Percentiles rank a stretch among this genome's conserved stretches.
Evolutionary conservation across 2,888 invertebrate genomes (phyloP).

Genomic region (Syritta pipiens): DNA sequence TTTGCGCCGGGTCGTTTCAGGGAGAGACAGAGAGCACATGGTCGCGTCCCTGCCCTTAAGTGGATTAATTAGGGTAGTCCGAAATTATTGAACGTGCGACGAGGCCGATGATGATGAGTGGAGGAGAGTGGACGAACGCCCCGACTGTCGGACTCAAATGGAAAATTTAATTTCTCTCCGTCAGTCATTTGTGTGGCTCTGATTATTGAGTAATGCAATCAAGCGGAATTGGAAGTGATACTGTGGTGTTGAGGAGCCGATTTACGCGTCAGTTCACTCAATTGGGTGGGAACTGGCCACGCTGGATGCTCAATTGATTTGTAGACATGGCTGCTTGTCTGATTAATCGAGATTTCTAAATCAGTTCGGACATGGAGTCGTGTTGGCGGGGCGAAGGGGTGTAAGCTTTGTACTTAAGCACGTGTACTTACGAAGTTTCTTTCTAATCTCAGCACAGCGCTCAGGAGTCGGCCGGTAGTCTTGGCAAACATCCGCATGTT

Average conservation of each 20-base stretch:
- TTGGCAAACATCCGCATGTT: no score
- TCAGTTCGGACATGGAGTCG: no score
- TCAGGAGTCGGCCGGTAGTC: no score
- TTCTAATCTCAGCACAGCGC: no score
- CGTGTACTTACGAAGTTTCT: no score
- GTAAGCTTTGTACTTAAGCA: no score
- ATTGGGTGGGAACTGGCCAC: conserved; percentile 10
- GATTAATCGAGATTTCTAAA: conserved; percentile 34
- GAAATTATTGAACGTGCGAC: conserved; percentile 52
- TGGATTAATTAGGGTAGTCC: conserved; percentile 63
- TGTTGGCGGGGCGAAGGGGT: no score
- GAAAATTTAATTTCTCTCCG: conserved; percentile 45
- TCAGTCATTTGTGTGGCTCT: conserved; percentile 45
- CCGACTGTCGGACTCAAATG: background rate
- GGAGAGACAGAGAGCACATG: background rate
- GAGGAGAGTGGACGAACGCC: no score
- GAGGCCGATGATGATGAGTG: no score
- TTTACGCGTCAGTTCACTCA: background rate
- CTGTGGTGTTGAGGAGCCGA: background rate
- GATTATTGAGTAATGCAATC: conserved; percentile 63
- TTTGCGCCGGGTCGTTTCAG: background rate
- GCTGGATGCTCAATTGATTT: conserved; percentile 47
- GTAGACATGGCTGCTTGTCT: conserved; percentile 40
- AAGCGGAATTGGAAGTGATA: conserved; percentile 55
- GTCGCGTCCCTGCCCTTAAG: conserved; percentile 55